A percentile compares a stretch with the other conserved stretches of the same genome.
Conservation (phyloP, 2,888 invertebrate genomes). For the Stegana nigrithorax region DNA sequence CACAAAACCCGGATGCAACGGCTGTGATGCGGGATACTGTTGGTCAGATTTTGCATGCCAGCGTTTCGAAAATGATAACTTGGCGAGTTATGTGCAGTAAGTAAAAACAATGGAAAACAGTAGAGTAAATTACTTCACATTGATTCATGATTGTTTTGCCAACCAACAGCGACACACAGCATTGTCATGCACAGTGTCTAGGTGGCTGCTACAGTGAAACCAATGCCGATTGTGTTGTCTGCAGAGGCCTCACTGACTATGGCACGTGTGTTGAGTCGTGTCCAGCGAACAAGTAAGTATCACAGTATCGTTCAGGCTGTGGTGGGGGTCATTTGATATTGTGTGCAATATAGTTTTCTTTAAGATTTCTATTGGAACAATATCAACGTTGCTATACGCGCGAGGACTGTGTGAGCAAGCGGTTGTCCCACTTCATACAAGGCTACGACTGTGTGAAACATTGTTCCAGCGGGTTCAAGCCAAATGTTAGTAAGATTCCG, state of each 20-base stretch:
- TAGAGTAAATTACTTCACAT: not conserved
- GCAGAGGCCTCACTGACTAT: conserved; percentile 73
- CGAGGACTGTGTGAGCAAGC: conserved; percentile 73
- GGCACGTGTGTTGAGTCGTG: conserved; percentile 75
- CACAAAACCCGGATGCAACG: conserved; percentile 45
- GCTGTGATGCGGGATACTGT: conserved; percentile 59
- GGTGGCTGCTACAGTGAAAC: conserved; percentile 76
- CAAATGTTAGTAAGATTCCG: conserved; percentile 29
- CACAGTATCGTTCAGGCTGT: not conserved
- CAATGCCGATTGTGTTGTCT: conserved; percentile 76
- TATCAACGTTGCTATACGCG: conserved; percentile 76
- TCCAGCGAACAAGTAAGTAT: conserved; percentile 74
- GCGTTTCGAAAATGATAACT: conserved; percentile 59
- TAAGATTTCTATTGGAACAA: conserved; percentile 51
- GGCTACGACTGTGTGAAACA: conserved; percentile 41
- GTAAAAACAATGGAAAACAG: conserved; percentile 14
- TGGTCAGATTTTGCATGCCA: conserved; percentile 65
- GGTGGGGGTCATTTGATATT: conserved; percentile 4
- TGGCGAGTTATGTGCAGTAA: conserved; percentile 47
- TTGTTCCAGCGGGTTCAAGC: conserved; percentile 48
- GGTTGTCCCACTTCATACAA: conserved; percentile 46
- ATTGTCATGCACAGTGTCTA: conserved; percentile 81
- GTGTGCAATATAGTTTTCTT: conserved; percentile 28
- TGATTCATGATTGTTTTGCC: not conserved
- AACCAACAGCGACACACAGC: conserved; percentile 35